Conservation (phyloP, 1,140 invertebrate genomes). For the Heliconius eleuchia region DNA sequence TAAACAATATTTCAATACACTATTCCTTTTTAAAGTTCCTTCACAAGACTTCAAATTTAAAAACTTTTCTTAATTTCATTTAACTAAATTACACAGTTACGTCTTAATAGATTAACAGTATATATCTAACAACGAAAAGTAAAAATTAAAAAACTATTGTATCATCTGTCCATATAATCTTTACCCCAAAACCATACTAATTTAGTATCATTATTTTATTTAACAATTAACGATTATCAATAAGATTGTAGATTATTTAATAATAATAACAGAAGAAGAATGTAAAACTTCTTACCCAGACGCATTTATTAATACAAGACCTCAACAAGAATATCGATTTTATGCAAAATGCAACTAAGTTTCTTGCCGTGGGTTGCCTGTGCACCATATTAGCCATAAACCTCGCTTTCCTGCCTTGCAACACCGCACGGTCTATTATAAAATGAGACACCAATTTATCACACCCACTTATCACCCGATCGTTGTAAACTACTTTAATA, state of each 20-base stretch:
- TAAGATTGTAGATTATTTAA: neutral
- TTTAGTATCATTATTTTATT: neutral
- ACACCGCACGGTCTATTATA: constrained; percentile 54
- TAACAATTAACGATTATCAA: neutral
- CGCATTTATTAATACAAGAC: constrained; percentile 41
- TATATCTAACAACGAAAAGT: no score
- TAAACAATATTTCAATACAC: no score
- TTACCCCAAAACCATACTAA: neutral
- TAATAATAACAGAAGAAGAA: constrained; percentile 14
- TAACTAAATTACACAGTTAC: no score
- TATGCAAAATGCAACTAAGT: constrained; percentile 73
- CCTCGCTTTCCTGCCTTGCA: constrained; percentile 52
- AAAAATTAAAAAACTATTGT: neutral
- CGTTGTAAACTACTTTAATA: constrained; percentile 47
- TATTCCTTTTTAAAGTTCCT: no score
- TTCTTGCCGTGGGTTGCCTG: constrained; percentile 47
- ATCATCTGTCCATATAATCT: neutral
- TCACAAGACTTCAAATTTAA: no score
- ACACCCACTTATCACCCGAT: constrained; percentile 52
- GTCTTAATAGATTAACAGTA: no score
- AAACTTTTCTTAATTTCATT: no score
- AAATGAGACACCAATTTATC: constrained; percentile 65
- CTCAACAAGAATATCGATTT: constrained; percentile 53
- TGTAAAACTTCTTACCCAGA: constrained; percentile 18
- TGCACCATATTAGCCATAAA: constrained; percentile 63